Evolutionary conservation across 2,888 invertebrate species (phyloP).

Genomic region (Phortica okadai): DNA sequence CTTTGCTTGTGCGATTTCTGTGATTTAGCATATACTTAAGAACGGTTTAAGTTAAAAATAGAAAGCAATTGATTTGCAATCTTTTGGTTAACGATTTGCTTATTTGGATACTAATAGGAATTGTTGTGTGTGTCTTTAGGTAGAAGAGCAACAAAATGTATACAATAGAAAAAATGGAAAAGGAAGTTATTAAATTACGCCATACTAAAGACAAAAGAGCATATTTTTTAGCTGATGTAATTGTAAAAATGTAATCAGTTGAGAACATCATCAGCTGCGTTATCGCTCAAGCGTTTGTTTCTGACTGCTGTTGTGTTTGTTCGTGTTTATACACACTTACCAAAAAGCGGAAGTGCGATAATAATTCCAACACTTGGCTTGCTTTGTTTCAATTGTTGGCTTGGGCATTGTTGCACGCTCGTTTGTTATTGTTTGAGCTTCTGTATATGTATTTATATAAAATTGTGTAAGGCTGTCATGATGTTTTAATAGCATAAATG

Average conservation of each 20-base stretch:
- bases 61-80: too few species aligned
- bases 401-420: not conserved
- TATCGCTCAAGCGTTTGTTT: not conserved
- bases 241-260: not conserved
- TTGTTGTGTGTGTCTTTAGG: too few species aligned
- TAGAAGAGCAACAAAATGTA: too few species aligned
- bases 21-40: too few species aligned
- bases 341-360: conserved; percentile 38
- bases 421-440: not conserved
- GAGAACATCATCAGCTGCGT: not conserved
- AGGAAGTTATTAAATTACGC: not conserved
- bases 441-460: not conserved
- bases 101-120: too few species aligned
- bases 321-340: too few species aligned
- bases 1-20: too few species aligned
- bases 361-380: conserved; percentile 28
- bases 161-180: too few species aligned
- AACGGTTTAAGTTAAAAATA: too few species aligned
- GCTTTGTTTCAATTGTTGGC: conserved; percentile 21
- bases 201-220: not conserved
- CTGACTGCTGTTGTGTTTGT: not conserved
- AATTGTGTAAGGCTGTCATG: conserved; percentile 46
- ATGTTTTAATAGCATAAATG: conserved; percentile 69
- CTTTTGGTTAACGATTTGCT: too few species aligned
- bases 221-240: not conserved